Percentiles rank a stretch among this genome's conserved stretches.
These are phyloP conservation scores for Chaetura pelagica DNA, from an alignment of 2,113 vertebrate species.

Conservation along the genomic window DNA sequence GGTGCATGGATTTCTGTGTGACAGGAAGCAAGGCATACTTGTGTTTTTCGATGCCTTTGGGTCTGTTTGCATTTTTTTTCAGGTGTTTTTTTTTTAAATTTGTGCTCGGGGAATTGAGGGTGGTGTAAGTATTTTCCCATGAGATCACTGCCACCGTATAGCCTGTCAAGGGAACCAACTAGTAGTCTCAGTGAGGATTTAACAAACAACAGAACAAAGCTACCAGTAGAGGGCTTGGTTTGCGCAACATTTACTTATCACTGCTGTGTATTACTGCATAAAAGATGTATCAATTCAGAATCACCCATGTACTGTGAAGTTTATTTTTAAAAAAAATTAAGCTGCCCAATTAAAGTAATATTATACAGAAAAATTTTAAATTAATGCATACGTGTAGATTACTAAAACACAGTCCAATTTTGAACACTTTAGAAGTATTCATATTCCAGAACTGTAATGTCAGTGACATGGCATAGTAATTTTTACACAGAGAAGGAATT, in stretches of 20 bases:
- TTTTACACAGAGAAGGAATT: background rate
- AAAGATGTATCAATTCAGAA: background rate
- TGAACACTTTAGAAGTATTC: background rate
- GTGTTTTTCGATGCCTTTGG: background rate
- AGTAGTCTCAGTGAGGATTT: background rate
- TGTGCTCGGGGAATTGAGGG: rapidly evolving
- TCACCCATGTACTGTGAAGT: rapidly evolving
- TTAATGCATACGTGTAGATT: background rate
- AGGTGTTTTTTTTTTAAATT: background rate
- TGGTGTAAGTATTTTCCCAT: background rate
- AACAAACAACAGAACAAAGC: background rate
- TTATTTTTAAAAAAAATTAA: background rate
- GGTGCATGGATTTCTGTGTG: background rate
- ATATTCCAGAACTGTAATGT: background rate
- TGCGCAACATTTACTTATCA: background rate
- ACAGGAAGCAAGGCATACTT: background rate
- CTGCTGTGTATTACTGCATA: background rate
- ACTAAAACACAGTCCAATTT: background rate
- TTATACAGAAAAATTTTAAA: background rate
- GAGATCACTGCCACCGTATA: background rate
- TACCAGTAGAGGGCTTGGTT: constrained; percentile 46
- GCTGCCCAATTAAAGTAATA: background rate
- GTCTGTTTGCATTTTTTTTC: background rate
- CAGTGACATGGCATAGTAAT: rapidly evolving
- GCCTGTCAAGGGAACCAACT: background rate